phyloP scores from a whole-genome alignment of 2,797 vertebrate genomes.

The Serranus cabrilla region DNA sequence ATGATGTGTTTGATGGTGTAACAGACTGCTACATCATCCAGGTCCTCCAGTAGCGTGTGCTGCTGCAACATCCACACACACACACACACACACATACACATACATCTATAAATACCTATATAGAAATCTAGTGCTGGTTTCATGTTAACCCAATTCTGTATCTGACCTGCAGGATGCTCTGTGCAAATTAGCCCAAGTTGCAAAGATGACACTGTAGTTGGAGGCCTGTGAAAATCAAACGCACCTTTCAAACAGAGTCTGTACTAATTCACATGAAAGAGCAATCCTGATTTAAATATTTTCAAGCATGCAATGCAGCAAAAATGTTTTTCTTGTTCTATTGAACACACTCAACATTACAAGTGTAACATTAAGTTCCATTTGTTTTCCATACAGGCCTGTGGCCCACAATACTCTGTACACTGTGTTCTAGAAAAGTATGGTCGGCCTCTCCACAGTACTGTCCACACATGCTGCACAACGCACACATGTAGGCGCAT shows the following conservation, averaged over 20 bases:
- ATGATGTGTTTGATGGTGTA: conserved; percentile 29
- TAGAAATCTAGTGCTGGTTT: neutral
- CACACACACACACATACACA: neutral
- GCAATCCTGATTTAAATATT: neutral
- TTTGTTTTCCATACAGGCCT: conserved; percentile 11
- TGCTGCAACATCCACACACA: conserved; percentile 35
- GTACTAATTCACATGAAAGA: neutral
- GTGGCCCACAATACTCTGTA: neutral
- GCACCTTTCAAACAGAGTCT: neutral
- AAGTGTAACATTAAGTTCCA: neutral
- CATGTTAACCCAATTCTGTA: conserved; percentile 26
- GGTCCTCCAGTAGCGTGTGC: conserved; percentile 14
- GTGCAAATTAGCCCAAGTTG: conserved; percentile 24
- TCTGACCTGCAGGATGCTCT: conserved; percentile 1
- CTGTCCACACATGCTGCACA: conserved; percentile 34
- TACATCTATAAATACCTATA: neutral
- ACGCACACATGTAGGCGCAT: conserved; percentile 2
- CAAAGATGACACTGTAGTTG: conserved; percentile 15
- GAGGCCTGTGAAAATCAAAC: conserved; percentile 9
- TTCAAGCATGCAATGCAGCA: no score
- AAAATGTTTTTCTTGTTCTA: neutral
- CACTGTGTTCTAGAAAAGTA: conserved; percentile 47
- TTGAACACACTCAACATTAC: neutral
- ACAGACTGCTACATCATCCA: conserved; percentile 28
- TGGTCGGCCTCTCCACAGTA: conserved; percentile 8